Evolutionary conservation across 1,140 invertebrate genomes (phyloP).

Genomic region (Trinorchestia longiramus): DNA sequence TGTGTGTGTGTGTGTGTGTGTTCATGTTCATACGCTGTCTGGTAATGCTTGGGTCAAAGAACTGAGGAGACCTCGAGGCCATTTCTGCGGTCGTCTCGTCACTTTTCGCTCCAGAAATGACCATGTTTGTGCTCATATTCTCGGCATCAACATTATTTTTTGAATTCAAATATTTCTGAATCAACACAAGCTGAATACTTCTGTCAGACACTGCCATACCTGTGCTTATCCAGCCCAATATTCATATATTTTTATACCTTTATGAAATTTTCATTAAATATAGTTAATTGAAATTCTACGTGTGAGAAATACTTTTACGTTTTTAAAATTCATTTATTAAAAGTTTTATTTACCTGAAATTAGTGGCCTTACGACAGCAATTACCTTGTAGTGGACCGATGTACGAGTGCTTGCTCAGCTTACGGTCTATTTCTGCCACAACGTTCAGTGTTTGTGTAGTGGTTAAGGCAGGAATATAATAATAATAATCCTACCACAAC

Average conservation of each 20-base stretch:
- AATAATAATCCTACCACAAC: neutral
- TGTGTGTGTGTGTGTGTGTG: neutral
- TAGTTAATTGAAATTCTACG: neutral
- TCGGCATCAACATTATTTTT: neutral
- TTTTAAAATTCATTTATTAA: neutral
- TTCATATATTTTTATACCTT: neutral
- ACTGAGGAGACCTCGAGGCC: neutral
- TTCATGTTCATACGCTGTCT: neutral
- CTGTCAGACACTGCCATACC: neutral
- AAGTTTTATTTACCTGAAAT: neutral
- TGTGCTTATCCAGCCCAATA: neutral
- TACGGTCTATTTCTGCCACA: neutral
- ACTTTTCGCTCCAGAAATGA: neutral
- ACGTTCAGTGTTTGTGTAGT: too few species aligned
- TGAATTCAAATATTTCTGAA: neutral
- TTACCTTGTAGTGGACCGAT: neutral
- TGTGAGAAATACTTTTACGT: neutral
- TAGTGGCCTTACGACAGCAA: neutral
- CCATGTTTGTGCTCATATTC: neutral
- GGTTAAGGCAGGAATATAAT: too few species aligned
- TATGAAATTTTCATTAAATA: neutral
- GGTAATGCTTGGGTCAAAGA: neutral
- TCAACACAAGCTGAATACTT: neutral
- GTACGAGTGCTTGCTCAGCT: neutral
- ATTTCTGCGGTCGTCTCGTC: neutral